Conservation (phyloP, 2,113 vertebrate species). For the Indicator maculatus region DNA sequence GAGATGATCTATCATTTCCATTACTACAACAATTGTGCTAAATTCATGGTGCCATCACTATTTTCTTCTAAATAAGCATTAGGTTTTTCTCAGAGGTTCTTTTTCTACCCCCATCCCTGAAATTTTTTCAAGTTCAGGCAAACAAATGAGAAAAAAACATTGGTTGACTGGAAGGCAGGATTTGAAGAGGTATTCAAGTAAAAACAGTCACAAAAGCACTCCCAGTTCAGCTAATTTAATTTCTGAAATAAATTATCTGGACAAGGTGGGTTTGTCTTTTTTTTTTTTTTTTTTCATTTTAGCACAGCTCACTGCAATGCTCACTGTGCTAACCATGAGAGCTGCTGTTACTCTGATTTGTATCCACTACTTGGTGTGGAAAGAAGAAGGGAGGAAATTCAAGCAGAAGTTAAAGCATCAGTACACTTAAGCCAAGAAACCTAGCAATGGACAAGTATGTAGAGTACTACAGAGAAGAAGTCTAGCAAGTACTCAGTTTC, state of each 20-base stretch:
- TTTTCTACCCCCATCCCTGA: not conserved
- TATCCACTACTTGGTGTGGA: not conserved
- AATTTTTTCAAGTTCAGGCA: not conserved
- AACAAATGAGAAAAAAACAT: not conserved
- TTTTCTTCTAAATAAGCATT: not conserved
- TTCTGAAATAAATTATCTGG: not conserved
- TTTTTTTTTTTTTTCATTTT: not conserved
- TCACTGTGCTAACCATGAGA: not conserved
- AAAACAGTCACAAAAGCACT: not conserved
- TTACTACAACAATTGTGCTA: not conserved
- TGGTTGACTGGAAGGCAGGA: not conserved
- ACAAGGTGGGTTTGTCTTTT: not conserved
- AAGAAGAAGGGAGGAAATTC: constrained; percentile 14
- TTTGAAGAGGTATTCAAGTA: not conserved
- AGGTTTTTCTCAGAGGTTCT: not conserved
- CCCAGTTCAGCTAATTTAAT: not conserved
- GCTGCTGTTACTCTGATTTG: constrained; percentile 9
- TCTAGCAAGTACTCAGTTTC: not conserved
- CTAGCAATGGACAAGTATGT: not conserved
- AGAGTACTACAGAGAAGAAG: not conserved
- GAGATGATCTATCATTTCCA: not conserved
- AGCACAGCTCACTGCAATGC: not conserved
- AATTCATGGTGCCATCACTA: not conserved
- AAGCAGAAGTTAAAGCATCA: not conserved
- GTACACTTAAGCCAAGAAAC: not conserved